Conservation (phyloP, 1,140 invertebrate genomes). For the Drosophila repleta region DNA sequence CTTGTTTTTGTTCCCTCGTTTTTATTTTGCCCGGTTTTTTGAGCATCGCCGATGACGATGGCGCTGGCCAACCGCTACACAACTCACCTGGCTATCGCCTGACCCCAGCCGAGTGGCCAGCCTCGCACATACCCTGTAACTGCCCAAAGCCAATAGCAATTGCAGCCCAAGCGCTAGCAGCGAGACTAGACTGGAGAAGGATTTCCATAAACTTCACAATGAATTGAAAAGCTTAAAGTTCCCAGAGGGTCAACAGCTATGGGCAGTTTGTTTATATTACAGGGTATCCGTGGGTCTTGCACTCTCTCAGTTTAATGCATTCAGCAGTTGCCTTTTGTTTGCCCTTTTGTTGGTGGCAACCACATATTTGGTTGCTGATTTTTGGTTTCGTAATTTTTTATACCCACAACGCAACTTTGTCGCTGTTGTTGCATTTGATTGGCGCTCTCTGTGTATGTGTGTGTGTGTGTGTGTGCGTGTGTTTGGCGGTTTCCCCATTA, state of each 20-base stretch:
- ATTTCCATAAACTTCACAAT: too few species aligned
- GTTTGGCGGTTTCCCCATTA: constrained; percentile 72
- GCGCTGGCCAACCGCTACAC: constrained; percentile 50
- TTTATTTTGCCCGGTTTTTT: constrained; percentile 7
- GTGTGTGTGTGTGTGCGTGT: constrained; percentile 42
- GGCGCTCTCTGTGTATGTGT: constrained; percentile 38
- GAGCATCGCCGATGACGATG: constrained; percentile 21
- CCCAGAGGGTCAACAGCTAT: too few species aligned
- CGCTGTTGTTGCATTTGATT: constrained; percentile 64
- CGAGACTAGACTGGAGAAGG: too few species aligned
- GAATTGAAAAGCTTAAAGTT: too few species aligned
- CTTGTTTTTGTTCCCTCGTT: constrained; percentile 1
- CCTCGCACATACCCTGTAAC: not conserved
- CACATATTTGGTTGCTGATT: constrained; percentile 83
- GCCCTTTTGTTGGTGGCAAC: constrained; percentile 77
- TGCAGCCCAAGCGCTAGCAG: too few species aligned
- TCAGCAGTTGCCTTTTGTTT: constrained; percentile 57
- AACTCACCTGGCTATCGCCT: constrained; percentile 54
- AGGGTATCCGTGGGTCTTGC: constrained; percentile 6
- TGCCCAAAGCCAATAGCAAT: too few species aligned
- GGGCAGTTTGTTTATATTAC: not conserved
- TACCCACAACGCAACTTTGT: constrained; percentile 62
- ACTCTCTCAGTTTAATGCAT: not conserved
- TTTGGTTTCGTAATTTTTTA: constrained; percentile 83
- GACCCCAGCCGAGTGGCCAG: not conserved